Conservation (phyloP, 2,113 vertebrate species). For the Eulemur macaco region DNA sequence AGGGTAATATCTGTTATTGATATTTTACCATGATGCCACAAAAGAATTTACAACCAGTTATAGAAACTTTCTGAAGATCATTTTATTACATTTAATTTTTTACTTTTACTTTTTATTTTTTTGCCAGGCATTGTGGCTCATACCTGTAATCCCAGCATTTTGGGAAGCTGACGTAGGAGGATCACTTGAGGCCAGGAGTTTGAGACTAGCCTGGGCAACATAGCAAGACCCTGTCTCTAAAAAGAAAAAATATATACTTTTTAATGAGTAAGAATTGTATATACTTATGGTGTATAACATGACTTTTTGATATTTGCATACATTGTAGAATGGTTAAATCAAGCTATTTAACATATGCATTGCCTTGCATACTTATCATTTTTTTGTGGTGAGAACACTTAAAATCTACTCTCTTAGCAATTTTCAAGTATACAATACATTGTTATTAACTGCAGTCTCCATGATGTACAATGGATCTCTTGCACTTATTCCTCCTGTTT, state of each 20-base stretch:
- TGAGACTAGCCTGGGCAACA: too few relatives aligned
- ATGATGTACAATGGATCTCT: not conserved
- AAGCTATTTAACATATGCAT: not conserved
- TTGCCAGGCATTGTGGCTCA: not conserved
- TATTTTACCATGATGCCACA: not conserved
- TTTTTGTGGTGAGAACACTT: not conserved
- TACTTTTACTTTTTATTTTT: not conserved
- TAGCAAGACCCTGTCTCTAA: too few relatives aligned
- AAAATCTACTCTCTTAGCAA: not conserved
- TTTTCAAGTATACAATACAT: not conserved
- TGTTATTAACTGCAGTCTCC: not conserved
- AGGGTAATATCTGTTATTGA: not conserved
- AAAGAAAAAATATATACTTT: not conserved
- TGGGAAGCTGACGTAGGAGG: too few relatives aligned
- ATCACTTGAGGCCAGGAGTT: too few relatives aligned
- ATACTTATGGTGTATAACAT: not conserved
- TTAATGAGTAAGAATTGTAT: not conserved
- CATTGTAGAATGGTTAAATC: not conserved
- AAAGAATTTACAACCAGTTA: not conserved
- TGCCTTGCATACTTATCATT: not conserved
- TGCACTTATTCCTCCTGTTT: not conserved
- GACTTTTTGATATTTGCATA: not conserved
- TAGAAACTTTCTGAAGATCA: not conserved
- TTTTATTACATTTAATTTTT: not conserved
- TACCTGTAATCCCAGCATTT: too few relatives aligned